Evolutionary conservation across 2,113 vertebrate species (phyloP), one percentile per base, ranked within the genome.

Genomic region (Ariopsis seemanni): DNA sequence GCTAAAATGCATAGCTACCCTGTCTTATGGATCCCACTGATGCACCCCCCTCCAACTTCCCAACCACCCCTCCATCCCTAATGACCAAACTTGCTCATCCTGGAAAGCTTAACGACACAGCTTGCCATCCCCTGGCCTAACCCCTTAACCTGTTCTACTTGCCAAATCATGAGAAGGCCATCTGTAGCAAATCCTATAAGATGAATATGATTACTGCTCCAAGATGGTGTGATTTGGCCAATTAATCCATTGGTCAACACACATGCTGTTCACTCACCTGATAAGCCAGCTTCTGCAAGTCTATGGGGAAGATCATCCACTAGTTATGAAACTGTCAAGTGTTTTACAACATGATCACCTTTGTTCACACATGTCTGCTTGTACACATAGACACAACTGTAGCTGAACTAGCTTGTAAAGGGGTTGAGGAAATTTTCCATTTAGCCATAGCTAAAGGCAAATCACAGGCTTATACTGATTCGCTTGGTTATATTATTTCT

Each of bases 121-220:
- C n/a, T 22, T 77, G 55, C 22, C 8, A 57, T 34, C 1, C 20
- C 14, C 27, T 2, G 25, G 1, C 53, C 65, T 86, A 52, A 42
- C 69, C 69, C 71, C 27, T 34, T 53, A 18, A 86, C 79, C 79
- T 58, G 2, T 52, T 74, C 65, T 62, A 10, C 27, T 34, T n/a
- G 25, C 52, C 14, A 14, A 52, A 82, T 60, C 71, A 69, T 63
- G 30, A 79, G 55, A 72, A 25, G 5, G 22, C 67, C 67, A 72
- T 50, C 22, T 50, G 2, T 65, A n/a, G 63, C 85, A 63, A 78
- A 87, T 87, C 83, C 86, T 27, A 87, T 85, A 87, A 82, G 30
- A 27, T 52, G 72, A 34, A 63, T 67, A 85, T 87, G 82, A 88
- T 85, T 90, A 87, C 57, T 30, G 82, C n/a, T 53, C 65, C 7